These are phyloP conservation scores for Cyclophora albipunctata DNA, from an alignment of 2,888 invertebrate species.

Conservation along the genomic window DNA sequence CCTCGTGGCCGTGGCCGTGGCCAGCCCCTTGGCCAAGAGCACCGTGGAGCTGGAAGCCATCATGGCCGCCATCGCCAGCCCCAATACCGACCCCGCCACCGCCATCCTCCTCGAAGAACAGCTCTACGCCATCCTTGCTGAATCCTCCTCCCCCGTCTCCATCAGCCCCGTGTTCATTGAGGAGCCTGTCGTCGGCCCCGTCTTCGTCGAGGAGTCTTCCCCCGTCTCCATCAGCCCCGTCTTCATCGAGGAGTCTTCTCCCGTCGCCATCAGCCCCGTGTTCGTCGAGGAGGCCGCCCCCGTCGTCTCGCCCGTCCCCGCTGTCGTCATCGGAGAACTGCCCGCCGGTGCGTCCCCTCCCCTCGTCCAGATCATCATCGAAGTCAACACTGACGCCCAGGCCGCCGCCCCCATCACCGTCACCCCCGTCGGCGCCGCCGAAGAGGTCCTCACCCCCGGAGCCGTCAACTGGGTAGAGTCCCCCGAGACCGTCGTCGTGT, in stretches of 20 bases:
- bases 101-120: conserved; percentile 34
- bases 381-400: conserved; percentile 7
- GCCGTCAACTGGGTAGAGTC: conserved; percentile 14
- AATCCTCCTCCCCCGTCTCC: conserved; percentile 14
- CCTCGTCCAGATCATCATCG: conserved; percentile 8
- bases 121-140: conserved; percentile 28
- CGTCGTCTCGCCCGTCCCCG: conserved; percentile 34
- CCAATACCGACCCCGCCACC: conserved; percentile 45
- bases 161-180: conserved; percentile 8
- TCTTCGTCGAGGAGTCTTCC: conserved; percentile 5
- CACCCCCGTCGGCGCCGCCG: conserved; percentile 7
- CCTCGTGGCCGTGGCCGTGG: conserved; percentile 37
- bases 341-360: conserved; percentile 21
- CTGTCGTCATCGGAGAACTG: conserved; percentile 32
- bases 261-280: background rate
- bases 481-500: conserved; percentile 1
- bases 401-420: conserved; percentile 3
- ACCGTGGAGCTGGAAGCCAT: conserved; percentile 30
- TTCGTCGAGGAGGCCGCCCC: conserved; percentile 5
- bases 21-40: conserved; percentile 18
- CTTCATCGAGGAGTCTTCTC: background rate
- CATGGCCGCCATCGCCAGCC: conserved; percentile 43
- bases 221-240: conserved; percentile 1
- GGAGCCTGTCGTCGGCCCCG: conserved; percentile 3
- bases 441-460: conserved; percentile 8